These are phyloP conservation scores for Epinotia demarniana DNA, from an alignment of 2,888 invertebrate species.

Conservation along the genomic window DNA sequence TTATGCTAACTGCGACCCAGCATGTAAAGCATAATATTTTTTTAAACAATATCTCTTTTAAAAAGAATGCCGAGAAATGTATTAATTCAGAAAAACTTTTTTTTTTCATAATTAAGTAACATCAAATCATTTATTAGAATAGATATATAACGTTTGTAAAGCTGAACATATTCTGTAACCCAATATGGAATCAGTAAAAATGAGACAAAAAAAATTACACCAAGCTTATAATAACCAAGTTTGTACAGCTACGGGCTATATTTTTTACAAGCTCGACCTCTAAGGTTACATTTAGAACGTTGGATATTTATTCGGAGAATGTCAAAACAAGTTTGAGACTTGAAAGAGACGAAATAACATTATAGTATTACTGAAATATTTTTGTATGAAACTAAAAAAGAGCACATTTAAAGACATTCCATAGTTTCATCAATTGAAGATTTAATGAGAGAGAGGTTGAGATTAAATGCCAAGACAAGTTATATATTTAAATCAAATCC, in stretches of 20 bases:
- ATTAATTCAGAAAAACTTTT: too few relatives aligned
- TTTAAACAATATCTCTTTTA: not conserved
- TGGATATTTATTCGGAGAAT: not conserved
- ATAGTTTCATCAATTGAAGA: not conserved
- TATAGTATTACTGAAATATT: not conserved
- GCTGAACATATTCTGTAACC: too few relatives aligned
- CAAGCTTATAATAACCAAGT: not conserved
- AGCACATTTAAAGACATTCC: not conserved
- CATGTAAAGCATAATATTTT: too few relatives aligned
- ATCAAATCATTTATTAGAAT: too few relatives aligned
- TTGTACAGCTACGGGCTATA: constrained; percentile 12
- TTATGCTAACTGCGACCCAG: not conserved
- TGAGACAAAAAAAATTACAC: not conserved
- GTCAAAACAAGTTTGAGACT: constrained; percentile 4
- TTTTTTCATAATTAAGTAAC: too few relatives aligned
- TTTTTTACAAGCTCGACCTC: constrained; percentile 6
- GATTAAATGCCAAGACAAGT: not conserved
- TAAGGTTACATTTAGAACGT: constrained; percentile 10
- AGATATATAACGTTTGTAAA: too few relatives aligned
- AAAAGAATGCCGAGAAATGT: too few relatives aligned
- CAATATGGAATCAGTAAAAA: not conserved
- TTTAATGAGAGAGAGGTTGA: too few relatives aligned
- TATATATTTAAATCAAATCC: not conserved
- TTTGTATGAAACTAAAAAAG: not conserved
- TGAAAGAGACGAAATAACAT: not conserved